phyloP scores from a whole-genome alignment of 1,140 invertebrate genomes.

The Trichonephila clavipes region DNA sequence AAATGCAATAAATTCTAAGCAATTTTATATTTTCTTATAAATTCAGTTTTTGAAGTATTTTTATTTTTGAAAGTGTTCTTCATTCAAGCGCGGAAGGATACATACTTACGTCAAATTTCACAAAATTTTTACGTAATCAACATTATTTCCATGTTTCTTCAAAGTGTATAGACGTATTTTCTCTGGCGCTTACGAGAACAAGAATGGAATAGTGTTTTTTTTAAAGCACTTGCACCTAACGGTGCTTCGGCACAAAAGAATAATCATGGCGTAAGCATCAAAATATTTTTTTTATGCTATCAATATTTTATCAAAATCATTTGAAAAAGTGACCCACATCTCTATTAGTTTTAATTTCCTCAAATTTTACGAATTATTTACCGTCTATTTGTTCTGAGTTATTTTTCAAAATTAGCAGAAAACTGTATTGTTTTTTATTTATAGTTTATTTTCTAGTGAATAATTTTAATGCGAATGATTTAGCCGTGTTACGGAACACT shows the following conservation, averaged over 20 bases:
- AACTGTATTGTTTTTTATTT: no score
- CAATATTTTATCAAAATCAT: background rate
- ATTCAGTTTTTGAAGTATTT: no score
- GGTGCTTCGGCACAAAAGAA: slow-evolving; percentile 70
- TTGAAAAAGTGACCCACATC: background rate
- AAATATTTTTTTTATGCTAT: background rate
- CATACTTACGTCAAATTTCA: background rate
- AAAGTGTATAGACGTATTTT: slow-evolving; percentile 38
- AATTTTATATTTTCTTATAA: no score
- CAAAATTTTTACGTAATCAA: background rate
- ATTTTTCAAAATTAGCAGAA: no score
- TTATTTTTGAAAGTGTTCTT: no score
- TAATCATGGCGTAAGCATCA: slow-evolving; percentile 71
- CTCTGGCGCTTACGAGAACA: background rate
- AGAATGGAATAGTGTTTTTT: slow-evolving; percentile 67
- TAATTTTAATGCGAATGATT: no score
- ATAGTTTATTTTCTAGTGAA: no score
- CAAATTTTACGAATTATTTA: no score
- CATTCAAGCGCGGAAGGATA: background rate
- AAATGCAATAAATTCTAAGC: no score
- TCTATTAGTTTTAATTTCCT: background rate
- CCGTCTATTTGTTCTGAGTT: no score
- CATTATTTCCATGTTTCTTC: slow-evolving; percentile 27
- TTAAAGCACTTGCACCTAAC: slow-evolving; percentile 46
- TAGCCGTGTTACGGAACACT: no score